Evolutionary conservation across 2,797 vertebrate genomes (phyloP), one percentile per base, ranked within the genome.

Genomic region (Chloroceryle amazona): DNA sequence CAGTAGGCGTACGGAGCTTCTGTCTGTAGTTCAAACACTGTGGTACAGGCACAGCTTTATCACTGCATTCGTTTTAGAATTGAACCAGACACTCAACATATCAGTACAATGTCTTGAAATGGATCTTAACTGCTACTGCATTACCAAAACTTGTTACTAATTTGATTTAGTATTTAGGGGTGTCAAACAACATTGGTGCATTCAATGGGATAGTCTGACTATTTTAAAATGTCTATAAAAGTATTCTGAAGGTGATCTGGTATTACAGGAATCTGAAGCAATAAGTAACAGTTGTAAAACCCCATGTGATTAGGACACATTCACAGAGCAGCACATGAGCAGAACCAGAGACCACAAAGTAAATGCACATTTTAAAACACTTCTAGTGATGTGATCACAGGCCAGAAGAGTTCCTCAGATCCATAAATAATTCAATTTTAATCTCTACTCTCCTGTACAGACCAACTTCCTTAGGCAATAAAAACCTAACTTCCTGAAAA

Each of bases 301-400:
- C 57, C 52, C 71, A 22, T 9, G 37, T 70, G 89, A 88, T 70
- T 13, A 84, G 39, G 22, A 79, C n/a, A 72, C 54, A 75, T 81
- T 89, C 42, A 76, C 47, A 84, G 25, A 81, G 87, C 65, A 95
- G 76, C 71, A 66, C 9, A 14, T 20, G 44, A 91, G 33, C 76
- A 90, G 60, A 94, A 86, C 9, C 63, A 84, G 60, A 94, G 37
- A 81, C 55, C 66, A 90, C 31, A n/a, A 93, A 95, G 71, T 86
- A 90, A 95, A 93, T 44, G 37, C 28, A 88, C 31, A 54, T 33
- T 86, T 89, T 61, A 70, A 76, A 95, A 76, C 28, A 76, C 21
- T 84, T 94, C 6, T 7, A 89, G 37, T 42, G 26, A 79, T 39
- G 39, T 52, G 79, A 86, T 81, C 21, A 28, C 42, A 81, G 14